These are phyloP conservation scores for Emydura subglobosa DNA, from an alignment of 2,113 vertebrate genomes.

Conservation along the genomic window DNA sequence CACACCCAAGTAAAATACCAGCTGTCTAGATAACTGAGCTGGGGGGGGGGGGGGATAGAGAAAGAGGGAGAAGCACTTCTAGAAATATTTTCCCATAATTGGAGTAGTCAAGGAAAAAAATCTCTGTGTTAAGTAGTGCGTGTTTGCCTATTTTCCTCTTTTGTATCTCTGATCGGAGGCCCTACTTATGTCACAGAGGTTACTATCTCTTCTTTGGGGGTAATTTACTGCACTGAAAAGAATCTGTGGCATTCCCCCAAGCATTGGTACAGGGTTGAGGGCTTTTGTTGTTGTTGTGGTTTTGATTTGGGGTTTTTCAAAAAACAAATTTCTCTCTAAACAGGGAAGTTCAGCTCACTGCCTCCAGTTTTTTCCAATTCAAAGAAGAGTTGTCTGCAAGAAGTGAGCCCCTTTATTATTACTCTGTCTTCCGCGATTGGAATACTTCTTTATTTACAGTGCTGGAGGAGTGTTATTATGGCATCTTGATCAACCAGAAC, in stretches of 20 bases:
- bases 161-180: constrained; percentile 61
- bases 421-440: constrained; percentile 65
- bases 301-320: background rate
- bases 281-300: background rate
- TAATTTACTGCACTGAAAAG: constrained; percentile 37
- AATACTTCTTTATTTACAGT: constrained; percentile 78
- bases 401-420: constrained; percentile 67
- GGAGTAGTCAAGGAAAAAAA: constrained; percentile 34
- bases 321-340: background rate
- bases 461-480: constrained; percentile 75
- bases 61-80: constrained; percentile 37
- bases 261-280: constrained; percentile 22
- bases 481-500: constrained; percentile 67
- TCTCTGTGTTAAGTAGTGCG: constrained; percentile 56
- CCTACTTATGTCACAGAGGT: constrained; percentile 48
- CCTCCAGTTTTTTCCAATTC: background rate
- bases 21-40: constrained; percentile 69
- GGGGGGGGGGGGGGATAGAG: constrained; percentile 35
- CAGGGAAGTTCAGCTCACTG: background rate
- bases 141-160: constrained; percentile 53
- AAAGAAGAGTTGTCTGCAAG: constrained; percentile 33
- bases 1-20: constrained; percentile 71
- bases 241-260: constrained; percentile 37
- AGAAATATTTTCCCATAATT: constrained; percentile 68
- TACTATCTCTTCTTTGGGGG: constrained; percentile 54